Conservation (phyloP, 1,140 invertebrate genomes). For the Diabrotica virgifera region DNA sequence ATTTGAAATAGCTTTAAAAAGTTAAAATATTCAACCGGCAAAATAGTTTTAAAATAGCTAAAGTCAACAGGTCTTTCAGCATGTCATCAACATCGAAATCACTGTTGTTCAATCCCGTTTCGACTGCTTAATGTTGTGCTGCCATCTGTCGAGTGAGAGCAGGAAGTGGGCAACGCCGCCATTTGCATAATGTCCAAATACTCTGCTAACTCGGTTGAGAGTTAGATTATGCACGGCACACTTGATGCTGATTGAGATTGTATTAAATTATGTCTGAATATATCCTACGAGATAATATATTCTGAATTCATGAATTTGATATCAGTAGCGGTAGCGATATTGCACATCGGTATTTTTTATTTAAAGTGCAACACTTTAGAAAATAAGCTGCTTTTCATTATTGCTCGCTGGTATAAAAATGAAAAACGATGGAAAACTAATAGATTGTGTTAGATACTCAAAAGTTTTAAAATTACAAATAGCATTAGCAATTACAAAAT, state of each 20-base stretch:
- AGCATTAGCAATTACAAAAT: too few relatives aligned
- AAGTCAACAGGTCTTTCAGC: too few relatives aligned
- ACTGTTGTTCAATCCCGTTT: not conserved
- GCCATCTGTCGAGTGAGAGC: conserved; percentile 31
- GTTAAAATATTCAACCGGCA: too few relatives aligned
- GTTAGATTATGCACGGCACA: conserved; percentile 35
- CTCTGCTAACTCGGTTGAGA: conserved; percentile 34
- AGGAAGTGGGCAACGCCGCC: not conserved
- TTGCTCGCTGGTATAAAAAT: too few relatives aligned
- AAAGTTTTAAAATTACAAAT: too few relatives aligned
- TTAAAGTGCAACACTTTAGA: too few relatives aligned
- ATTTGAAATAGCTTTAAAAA: too few relatives aligned
- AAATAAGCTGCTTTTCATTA: too few relatives aligned
- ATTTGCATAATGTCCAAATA: conserved; percentile 41
- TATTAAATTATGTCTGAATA: conserved; percentile 38
- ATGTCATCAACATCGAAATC: not conserved
- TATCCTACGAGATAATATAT: conserved; percentile 15
- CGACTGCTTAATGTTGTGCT: conserved; percentile 18
- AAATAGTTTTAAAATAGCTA: too few relatives aligned
- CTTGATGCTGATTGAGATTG: conserved; percentile 39
- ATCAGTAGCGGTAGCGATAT: not conserved
- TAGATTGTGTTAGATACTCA: too few relatives aligned
- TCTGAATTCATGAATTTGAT: not conserved
- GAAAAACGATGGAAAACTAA: too few relatives aligned
- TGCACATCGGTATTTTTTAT: not conserved